Evolutionary conservation across 1,140 invertebrate genomes (phyloP), one percentile per base, ranked within the genome.

Genomic region (Drosophila carrolli): DNA sequence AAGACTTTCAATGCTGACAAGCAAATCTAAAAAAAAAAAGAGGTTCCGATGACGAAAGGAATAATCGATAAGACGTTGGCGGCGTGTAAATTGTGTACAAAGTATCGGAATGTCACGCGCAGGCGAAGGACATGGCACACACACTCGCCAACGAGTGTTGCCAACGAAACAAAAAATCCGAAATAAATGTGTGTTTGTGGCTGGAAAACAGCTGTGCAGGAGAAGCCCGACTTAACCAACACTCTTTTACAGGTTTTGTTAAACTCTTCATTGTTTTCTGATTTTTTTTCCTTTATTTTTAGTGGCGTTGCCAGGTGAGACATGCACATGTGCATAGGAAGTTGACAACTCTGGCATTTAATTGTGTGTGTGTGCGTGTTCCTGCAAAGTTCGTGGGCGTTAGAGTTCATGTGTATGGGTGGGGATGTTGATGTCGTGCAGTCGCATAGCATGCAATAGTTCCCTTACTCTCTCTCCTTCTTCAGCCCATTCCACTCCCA

Each of bases 41-140:
- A 23, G 23, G 13, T 23, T 27, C 14, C 47, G 27, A 48, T 50
- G 27, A 50, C 8, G n/a, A 27, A 56, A 47, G 73, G 48, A 82
- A 68, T 86, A 86, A 88, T 86, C 82, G 82, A 86, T 86, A 88
- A 62, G 73, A 51, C 51, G 46, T 65, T 84, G 68, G 76, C 62
- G 50, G 81, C 76, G 71, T 78, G 75, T 70, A 82, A 78, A 78
- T 57, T 71, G 66, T 88, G 71, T 86, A 86, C 80, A 88, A 83
- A 65, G 77, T 88, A 86, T 86, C 84, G 83, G 75, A 86, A 86
- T 83, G 83, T 83, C 78, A 86, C 79, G 82, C 83, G 83, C 83
- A 88, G 78, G 83, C 78, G 83, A 85, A 85, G 83, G 78, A 85
- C 70, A 86, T 40, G 32, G 78, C 77, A 58, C 77, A 73, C 57